Conservation (phyloP, 2,113 vertebrate species). For the Anoplopoma fimbria region DNA sequence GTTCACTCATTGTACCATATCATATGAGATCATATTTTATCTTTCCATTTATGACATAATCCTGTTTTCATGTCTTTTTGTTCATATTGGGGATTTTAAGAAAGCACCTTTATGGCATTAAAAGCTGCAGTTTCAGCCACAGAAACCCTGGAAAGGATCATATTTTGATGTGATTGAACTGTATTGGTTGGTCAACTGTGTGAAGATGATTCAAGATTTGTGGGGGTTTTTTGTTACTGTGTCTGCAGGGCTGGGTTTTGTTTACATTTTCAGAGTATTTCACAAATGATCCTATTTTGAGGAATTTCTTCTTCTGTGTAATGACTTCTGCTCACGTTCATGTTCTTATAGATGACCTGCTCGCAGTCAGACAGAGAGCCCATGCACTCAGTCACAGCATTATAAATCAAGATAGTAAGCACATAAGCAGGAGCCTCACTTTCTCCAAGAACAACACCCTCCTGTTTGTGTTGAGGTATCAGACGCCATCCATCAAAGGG, state of each 20-base stretch:
- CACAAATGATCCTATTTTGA: slow-evolving; percentile 12
- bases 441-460: slow-evolving; percentile 40
- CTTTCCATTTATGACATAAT: background rate
- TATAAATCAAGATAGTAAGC: slow-evolving; percentile 59
- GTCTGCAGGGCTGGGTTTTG: background rate
- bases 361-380: slow-evolving; percentile 24
- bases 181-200: background rate
- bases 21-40: background rate
- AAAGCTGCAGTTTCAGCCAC: background rate
- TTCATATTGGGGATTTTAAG: background rate
- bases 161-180: background rate
- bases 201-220: slow-evolving; percentile 6
- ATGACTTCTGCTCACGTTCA: slow-evolving; percentile 7
- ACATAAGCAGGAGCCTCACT: slow-evolving; percentile 51
- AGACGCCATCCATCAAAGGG: slow-evolving; percentile 74
- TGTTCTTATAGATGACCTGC: slow-evolving; percentile 22
- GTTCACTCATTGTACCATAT: background rate
- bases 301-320: slow-evolving; percentile 12
- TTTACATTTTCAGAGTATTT: background rate
- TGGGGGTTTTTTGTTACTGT: background rate
- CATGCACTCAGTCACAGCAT: slow-evolving; percentile 38
- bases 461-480: slow-evolving; percentile 59
- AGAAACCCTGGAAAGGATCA: background rate
- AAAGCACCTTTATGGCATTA: background rate
- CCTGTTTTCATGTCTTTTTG: background rate